phyloP scores from a whole-genome alignment of 2,113 vertebrate species.

The Anthoscopus minutus region DNA sequence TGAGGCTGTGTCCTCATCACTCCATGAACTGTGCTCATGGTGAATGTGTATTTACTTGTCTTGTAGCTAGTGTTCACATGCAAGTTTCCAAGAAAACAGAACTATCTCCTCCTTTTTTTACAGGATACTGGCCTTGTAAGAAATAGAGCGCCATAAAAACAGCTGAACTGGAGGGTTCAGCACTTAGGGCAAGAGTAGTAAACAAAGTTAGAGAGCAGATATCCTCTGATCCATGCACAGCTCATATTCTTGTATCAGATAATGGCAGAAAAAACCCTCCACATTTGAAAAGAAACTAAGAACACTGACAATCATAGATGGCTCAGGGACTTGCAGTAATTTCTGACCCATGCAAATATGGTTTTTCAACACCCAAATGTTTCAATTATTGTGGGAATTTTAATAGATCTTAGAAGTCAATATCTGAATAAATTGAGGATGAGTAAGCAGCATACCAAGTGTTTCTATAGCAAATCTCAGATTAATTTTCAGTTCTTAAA shows the following conservation, averaged over 20 bases:
- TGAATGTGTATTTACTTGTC: slow-evolving; percentile 40
- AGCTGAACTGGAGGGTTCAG: background rate
- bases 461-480: background rate
- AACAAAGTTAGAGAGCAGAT: background rate
- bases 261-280: background rate
- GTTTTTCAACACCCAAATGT: background rate
- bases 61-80: background rate
- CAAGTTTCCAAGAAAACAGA: slow-evolving; percentile 20
- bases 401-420: background rate
- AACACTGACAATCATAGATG: background rate
- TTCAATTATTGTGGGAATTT: background rate
- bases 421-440: background rate
- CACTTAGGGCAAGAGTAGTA: background rate
- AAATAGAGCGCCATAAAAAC: background rate
- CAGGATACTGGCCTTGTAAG: background rate
- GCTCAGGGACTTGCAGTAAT: background rate
- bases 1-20: slow-evolving; percentile 46
- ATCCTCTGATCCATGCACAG: background rate
- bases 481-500: background rate
- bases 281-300: background rate
- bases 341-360: background rate
- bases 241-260: background rate
- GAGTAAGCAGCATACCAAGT: background rate
- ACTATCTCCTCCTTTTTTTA: background rate
- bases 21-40: slow-evolving; percentile 8